Conservation (phyloP, 2,113 vertebrate species). For the Platycercus adscitus region DNA sequence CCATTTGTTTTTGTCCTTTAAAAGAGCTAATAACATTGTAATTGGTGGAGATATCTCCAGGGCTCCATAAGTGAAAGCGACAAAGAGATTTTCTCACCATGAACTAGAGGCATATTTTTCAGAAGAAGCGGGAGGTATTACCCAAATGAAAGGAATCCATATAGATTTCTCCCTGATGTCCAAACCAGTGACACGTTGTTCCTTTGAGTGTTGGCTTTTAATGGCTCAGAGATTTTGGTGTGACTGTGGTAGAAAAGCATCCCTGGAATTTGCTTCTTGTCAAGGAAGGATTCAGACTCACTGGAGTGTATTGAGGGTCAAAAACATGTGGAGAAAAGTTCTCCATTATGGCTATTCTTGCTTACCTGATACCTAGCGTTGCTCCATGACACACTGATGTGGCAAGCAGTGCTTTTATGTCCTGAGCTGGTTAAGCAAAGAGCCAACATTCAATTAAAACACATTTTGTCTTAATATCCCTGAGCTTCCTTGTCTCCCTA, state of each 20-base stretch:
- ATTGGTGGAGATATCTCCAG: constrained; percentile 32
- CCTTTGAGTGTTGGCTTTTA: neutral
- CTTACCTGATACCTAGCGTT: neutral
- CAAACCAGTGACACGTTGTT: neutral
- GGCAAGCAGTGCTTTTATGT: neutral
- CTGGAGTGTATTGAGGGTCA: neutral
- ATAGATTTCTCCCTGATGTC: neutral
- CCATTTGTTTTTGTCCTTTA: constrained; percentile 30
- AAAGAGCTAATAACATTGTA: constrained; percentile 23
- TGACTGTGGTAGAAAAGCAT: neutral
- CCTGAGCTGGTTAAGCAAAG: neutral
- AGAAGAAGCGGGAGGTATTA: neutral
- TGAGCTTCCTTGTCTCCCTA: neutral
- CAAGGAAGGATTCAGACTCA: neutral
- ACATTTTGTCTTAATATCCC: neutral
- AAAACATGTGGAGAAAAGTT: neutral
- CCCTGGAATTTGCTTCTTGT: neutral
- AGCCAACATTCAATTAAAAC: neutral
- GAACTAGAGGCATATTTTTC: neutral
- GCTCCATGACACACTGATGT: neutral
- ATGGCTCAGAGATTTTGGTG: neutral
- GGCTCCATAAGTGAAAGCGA: neutral
- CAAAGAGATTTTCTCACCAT: neutral
- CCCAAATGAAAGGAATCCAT: neutral
- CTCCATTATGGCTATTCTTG: neutral